Evolutionary conservation across 2,797 vertebrate genomes (phyloP).

Genomic region (Alauda arvensis): DNA sequence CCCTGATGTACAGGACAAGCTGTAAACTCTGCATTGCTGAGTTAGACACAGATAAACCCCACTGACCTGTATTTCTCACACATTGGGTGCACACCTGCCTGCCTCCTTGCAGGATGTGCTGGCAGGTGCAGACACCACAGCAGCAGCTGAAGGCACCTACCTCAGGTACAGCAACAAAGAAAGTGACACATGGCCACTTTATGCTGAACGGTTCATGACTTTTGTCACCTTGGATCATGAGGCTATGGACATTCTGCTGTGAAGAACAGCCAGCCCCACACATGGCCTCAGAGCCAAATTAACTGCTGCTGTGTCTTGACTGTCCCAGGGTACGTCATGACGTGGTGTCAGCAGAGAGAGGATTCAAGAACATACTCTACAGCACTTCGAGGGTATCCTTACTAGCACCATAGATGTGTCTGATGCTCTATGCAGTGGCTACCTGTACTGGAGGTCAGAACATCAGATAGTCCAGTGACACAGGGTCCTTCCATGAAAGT

Average conservation of each 20-base stretch:
- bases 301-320: not conserved
- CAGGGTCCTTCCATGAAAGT: not conserved
- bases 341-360: not conserved
- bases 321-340: rapidly evolving
- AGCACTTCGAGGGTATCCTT: not conserved
- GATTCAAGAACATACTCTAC: not conserved
- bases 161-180: not conserved
- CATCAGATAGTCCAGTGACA: not conserved
- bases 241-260: not conserved
- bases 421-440: not conserved
- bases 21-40: not conserved
- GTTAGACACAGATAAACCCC: not conserved
- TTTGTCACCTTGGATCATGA: not conserved
- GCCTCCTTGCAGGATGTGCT: not conserved
- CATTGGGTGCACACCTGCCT: not conserved
- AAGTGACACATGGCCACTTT: rapidly evolving
- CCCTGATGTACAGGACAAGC: not conserved
- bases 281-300: not conserved
- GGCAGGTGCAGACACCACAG: not conserved
- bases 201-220: not conserved
- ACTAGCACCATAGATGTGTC: not conserved
- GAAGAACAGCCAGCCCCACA: not conserved
- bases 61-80: not conserved
- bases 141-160: not conserved
- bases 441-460: not conserved